These are phyloP conservation scores for Epizoanthus ramosus DNA, from an alignment of 92 coral and sea anemone species.

Conservation along the genomic window DNA sequence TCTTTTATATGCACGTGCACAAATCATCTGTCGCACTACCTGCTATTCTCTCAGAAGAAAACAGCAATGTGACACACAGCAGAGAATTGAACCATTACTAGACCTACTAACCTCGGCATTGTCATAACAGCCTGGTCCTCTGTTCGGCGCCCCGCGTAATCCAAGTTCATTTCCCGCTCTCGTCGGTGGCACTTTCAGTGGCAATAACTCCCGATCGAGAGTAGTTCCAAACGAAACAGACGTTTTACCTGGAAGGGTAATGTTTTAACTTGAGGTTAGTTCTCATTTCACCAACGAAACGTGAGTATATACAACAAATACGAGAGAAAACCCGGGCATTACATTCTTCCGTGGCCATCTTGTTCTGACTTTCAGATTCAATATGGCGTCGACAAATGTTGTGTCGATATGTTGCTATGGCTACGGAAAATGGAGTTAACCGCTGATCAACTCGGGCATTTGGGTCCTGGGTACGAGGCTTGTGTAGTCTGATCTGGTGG, in stretches of 20 bases:
- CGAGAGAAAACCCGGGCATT: background rate
- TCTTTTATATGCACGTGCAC: conserved; percentile 1
- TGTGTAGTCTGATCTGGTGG: too few species aligned
- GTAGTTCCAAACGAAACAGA: conserved; percentile 90
- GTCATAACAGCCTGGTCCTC: conserved; percentile 95
- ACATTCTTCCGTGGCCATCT: conserved; percentile 23
- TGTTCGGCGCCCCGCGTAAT: conserved; percentile 82
- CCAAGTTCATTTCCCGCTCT: conserved; percentile 90
- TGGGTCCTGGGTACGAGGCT: too few species aligned
- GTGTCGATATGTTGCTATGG: conserved; percentile 3
- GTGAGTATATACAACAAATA: background rate
- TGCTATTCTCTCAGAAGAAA: background rate
- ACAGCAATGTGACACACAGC: background rate
- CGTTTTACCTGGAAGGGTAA: conserved; percentile 41
- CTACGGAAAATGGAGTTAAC: background rate
- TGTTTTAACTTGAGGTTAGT: too few species aligned
- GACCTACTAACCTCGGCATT: conserved; percentile 81
- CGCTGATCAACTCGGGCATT: background rate
- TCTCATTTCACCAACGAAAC: background rate
- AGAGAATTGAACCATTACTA: background rate
- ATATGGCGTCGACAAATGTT: background rate
- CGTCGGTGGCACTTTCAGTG: conserved; percentile 85
- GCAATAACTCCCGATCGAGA: conserved; percentile 84
- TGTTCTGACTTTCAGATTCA: conserved; percentile 2
- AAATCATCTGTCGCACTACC: background rate